These are phyloP conservation scores for Hylaea fasciaria DNA, from an alignment of 2,888 invertebrate genomes.

Conservation along the genomic window DNA sequence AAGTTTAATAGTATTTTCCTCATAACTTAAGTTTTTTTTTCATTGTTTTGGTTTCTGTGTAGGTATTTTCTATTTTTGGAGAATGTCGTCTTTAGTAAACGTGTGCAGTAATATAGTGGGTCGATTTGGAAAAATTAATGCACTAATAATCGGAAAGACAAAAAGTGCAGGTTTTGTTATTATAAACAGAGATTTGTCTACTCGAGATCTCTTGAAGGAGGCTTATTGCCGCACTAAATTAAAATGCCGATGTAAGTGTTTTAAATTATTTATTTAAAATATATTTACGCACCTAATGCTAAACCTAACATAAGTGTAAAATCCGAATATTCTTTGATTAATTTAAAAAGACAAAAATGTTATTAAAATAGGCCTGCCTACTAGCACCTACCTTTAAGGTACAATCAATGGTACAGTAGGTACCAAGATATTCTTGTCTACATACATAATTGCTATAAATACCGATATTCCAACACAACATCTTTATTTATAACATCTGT, in stretches of 20 bases:
- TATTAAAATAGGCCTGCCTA: too few species aligned
- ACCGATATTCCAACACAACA: too few species aligned
- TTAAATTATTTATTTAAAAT: background rate
- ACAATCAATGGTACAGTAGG: too few species aligned
- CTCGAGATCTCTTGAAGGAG: slow-evolving; percentile 79
- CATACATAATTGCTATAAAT: too few species aligned
- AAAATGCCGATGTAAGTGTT: slow-evolving; percentile 89
- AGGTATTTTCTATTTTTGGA: slow-evolving; percentile 32
- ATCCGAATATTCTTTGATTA: too few species aligned
- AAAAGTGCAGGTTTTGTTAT: slow-evolving; percentile 24
- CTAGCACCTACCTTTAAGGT: too few species aligned
- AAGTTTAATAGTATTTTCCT: slow-evolving; percentile 20
- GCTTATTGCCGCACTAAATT: slow-evolving; percentile 88
- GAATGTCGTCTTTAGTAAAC: slow-evolving; percentile 54
- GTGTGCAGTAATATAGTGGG: slow-evolving; percentile 50
- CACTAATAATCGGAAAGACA: slow-evolving; percentile 49
- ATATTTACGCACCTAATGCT: background rate
- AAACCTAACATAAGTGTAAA: too few species aligned
- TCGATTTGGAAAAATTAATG: slow-evolving; percentile 56
- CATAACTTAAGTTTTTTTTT: slow-evolving; percentile 26
- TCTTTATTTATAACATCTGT: too few species aligned
- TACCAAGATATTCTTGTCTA: background rate
- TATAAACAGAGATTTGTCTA: slow-evolving; percentile 60
- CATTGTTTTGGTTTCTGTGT: slow-evolving; percentile 32
- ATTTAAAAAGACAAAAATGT: too few species aligned